phyloP scores from a whole-genome alignment of 2,797 vertebrate genomes.

The Oophaga sylvatica region DNA sequence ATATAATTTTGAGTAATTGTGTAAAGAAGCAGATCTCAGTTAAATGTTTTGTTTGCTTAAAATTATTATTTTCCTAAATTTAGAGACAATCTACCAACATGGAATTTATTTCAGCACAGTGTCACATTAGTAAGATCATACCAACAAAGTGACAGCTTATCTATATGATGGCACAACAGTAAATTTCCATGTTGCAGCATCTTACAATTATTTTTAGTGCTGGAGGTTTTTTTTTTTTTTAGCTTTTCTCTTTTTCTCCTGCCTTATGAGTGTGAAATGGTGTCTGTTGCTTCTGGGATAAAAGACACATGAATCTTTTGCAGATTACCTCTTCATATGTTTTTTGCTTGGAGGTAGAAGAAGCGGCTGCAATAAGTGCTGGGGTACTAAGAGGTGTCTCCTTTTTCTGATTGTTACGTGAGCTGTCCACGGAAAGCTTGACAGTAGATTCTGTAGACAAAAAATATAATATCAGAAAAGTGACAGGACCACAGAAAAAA shows the following conservation, averaged over 20 bases:
- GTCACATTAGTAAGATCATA: no score
- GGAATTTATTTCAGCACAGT: no score
- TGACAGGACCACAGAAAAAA: background rate
- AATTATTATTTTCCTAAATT: no score
- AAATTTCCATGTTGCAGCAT: no score
- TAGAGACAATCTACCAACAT: no score
- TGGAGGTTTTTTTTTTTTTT: no score
- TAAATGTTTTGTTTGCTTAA: no score
- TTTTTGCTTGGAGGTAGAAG: slow-evolving; percentile 73
- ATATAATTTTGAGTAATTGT: no score
- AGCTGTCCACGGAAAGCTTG: slow-evolving; percentile 90
- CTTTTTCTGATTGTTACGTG: slow-evolving; percentile 81
- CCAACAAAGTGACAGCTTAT: no score
- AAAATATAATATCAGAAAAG: slow-evolving; percentile 3
- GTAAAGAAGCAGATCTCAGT: no score
- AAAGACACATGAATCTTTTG: background rate
- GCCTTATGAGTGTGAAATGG: background rate
- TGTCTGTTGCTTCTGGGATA: no score
- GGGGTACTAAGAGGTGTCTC: slow-evolving; percentile 71
- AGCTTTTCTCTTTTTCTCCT: background rate
- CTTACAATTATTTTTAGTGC: background rate
- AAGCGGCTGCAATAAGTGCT: slow-evolving; percentile 71
- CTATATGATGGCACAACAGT: no score
- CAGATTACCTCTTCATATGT: slow-evolving; percentile 85
- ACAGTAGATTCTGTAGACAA: slow-evolving; percentile 89